Evolutionary conservation across 1,140 invertebrate species (phyloP).

Genomic region (Metaphire vulgaris): DNA sequence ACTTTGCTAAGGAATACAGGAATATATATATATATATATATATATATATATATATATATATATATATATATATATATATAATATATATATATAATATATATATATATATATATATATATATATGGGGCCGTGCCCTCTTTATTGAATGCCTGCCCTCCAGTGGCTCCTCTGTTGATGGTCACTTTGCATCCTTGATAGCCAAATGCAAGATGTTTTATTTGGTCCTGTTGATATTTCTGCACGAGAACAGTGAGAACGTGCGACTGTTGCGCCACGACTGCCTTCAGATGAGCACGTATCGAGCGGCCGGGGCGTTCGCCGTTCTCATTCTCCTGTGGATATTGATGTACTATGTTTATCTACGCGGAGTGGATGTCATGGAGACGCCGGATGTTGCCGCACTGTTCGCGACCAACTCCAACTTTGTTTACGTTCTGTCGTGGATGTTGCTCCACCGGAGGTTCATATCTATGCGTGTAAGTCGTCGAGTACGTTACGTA

Average conservation of each 20-base stretch:
- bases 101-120: too few species aligned
- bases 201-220: background rate
- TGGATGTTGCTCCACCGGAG: slow-evolving; percentile 93
- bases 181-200: background rate
- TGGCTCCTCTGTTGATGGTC: background rate
- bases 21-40: too few species aligned
- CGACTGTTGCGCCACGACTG: background rate
- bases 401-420: slow-evolving; percentile 84
- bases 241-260: background rate
- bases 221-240: background rate
- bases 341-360: slow-evolving; percentile 82
- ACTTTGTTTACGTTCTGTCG: slow-evolving; percentile 81
- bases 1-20: too few species aligned
- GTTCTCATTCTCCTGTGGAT: slow-evolving; percentile 66
- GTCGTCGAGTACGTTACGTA: too few species aligned
- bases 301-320: background rate
- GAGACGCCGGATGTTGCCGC: slow-evolving; percentile 83
- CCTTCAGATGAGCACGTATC: background rate
- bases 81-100: background rate
- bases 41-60: too few species aligned
- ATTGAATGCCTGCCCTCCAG: too few species aligned
- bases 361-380: slow-evolving; percentile 72
- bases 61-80: background rate
- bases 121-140: too few species aligned
- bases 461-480: slow-evolving; percentile 88